These are phyloP conservation scores for Discoglossus pictus DNA, from an alignment of 2,797 vertebrate species.

Conservation along the genomic window DNA sequence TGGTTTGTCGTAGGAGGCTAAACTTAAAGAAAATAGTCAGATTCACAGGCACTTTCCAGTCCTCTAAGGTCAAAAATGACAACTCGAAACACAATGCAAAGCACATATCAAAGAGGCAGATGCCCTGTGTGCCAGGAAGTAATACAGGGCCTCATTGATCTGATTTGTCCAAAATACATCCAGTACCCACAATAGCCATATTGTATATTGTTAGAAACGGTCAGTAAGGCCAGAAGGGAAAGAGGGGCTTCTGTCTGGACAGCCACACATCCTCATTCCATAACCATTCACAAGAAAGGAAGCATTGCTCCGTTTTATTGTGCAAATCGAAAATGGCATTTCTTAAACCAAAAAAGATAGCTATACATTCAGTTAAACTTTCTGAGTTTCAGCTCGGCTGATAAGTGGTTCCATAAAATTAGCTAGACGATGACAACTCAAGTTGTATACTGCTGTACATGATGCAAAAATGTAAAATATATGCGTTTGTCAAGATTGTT, in stretches of 20 bases:
- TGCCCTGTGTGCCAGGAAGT: conserved; percentile 24
- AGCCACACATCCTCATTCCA: background rate
- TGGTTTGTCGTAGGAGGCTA: background rate
- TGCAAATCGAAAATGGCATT: too few species aligned
- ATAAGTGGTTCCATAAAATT: too few species aligned
- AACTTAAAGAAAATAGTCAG: conserved; percentile 5
- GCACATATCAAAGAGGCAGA: conserved; percentile 37
- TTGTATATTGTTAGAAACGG: conserved; percentile 37
- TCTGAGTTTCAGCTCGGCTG: too few species aligned
- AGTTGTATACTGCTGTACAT: too few species aligned
- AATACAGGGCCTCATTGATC: conserved; percentile 43
- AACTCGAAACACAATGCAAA: conserved; percentile 29
- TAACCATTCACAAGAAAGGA: too few species aligned
- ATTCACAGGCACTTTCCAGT: conserved; percentile 39
- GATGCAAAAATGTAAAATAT: too few species aligned
- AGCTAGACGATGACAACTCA: too few species aligned
- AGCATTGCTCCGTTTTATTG: too few species aligned
- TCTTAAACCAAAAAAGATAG: too few species aligned
- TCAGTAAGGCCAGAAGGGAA: conserved; percentile 10
- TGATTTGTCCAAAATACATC: conserved; percentile 2
- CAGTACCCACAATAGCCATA: conserved; percentile 31
- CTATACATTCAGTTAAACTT: too few species aligned
- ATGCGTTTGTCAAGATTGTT: too few species aligned
- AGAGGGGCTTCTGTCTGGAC: background rate
- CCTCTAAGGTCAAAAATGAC: conserved; percentile 33